phyloP scores from a whole-genome alignment of 2,888 invertebrate species.

The Dasysyrphus tricinctus region DNA sequence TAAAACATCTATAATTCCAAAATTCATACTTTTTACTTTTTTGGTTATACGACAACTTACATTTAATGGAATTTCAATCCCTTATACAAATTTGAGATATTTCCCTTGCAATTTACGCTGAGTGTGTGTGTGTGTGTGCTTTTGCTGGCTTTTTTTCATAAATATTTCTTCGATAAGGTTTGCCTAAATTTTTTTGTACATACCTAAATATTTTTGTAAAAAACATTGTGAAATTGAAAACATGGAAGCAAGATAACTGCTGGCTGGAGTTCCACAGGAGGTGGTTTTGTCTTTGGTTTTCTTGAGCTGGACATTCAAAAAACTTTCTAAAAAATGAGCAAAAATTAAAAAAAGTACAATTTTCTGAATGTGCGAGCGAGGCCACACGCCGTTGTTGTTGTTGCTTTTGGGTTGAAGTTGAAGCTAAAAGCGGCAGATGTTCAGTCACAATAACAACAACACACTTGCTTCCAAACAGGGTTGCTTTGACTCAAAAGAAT shows the following conservation, averaged over 20 bases:
- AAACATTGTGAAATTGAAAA: conserved; percentile 42
- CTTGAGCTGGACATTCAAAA: conserved; percentile 20
- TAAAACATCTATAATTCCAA: neutral
- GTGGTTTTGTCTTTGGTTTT: neutral
- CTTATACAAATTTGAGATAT: conserved; percentile 32
- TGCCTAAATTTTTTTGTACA: neutral
- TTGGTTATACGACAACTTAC: too few species aligned
- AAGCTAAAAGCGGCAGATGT: conserved; percentile 5
- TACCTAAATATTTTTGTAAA: neutral
- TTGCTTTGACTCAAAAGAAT: neutral
- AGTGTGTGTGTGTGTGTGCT: neutral
- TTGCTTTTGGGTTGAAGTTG: neutral
- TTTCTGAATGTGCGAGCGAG: neutral
- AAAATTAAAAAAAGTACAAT: conserved; percentile 7
- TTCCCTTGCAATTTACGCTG: neutral
- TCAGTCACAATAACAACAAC: conserved; percentile 11
- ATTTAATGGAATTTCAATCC: neutral
- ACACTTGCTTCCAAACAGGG: neutral
- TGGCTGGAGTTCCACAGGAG: conserved; percentile 23
- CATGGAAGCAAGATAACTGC: conserved; percentile 1
- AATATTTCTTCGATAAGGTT: neutral
- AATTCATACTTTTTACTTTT: neutral
- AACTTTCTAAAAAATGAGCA: conserved; percentile 63
- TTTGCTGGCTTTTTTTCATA: neutral
- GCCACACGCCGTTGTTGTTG: neutral